Evolutionary conservation across 1,140 invertebrate genomes (phyloP), one percentile per base, ranked within the genome.

Genomic region (Aphelinus certus): DNA sequence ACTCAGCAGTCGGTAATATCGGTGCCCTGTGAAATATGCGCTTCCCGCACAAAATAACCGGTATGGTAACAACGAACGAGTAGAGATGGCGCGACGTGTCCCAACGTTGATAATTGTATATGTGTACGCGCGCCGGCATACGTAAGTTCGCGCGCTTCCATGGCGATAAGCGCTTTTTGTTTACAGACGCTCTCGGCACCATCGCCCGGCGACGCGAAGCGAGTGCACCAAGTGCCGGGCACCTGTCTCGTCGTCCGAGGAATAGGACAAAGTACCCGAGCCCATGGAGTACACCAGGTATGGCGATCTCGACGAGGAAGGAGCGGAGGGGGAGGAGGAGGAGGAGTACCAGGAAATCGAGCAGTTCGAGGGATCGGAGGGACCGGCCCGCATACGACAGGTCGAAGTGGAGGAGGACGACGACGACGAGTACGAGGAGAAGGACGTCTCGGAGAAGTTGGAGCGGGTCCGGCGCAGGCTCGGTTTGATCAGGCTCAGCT

Each of bases 401-500:
- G 63, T n/a, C 7, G 9, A 65, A 45, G 65, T 10, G 3, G 42
- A 48, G 69, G 57, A 49, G 51, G 64, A 58, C n/a, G 55, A 48
- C 3, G 51, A 9, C 48, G 53, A 48, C 43, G 51, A 45, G 47
- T 47, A 48, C 45, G 42, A 45, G 67, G 49, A 47, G 10, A 10
- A 61, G 10, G 69, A 53, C 57, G 1, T 6, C 2, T 2, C 2
- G 9, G 76, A 6, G 79, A 85, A 55, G 81, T 77, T 90, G 57
- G 86, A 86, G 63, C 77, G 86, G 64, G 84, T 89, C 3, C 82
- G 85, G 3, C 82, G 83, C 45, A 83, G 90, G 81, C 79, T 91
- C 49, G 88, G 90, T 9, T 79, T 89, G 43, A 88, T 91, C 45
- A 84, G 82, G 69, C 76, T 91, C 3, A 88, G 88, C 57, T 91